Evolutionary conservation across 2,113 vertebrate genomes (phyloP), one percentile per base, ranked within the genome.

Genomic region (Zingel zingel): DNA sequence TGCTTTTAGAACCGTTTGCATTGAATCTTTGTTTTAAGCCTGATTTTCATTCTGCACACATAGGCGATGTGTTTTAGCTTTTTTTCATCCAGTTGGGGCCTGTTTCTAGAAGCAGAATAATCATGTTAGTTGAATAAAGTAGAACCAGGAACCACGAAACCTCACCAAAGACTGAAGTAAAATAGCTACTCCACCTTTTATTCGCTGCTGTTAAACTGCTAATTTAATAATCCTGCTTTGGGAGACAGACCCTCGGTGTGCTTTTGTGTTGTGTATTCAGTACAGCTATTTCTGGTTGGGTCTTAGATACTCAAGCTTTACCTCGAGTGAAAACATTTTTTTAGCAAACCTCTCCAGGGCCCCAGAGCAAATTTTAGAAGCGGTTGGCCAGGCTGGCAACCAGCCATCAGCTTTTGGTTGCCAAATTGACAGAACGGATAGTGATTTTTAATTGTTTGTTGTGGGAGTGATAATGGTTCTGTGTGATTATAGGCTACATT

Each of bases 361-460:
- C 65, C 13, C 58, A 62, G 61, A 81, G 57, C 39, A 64, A 6
- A 77, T 84, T 79, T 86, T 71, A 36, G 67, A 84, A 70, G 79
- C 7, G 23, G 43, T 77, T 88, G 81, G 77, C 83, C 59, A 87
- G 69, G 11, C 73, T 89, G 86, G 85, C 88, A 76, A 76, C 51
- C 25, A 50, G 76, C 78, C 89, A 70, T 74, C 56, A 65, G 54
- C 23, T 71, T 84, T 53, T 48, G 12, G 25, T 77, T 77, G 91
- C 86, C 88, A 90, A 71, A 83, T 62, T 15, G 3, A 85, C 84
- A 84, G 68, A 81, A 70, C 56, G 69, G 71, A 81, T 63, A 45
- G n/a, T 76, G 76, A 79, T 21, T 81, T 82, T 89, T 88, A 73
- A 83, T 64, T 79, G 43, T 84, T 87, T 83, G 68, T 84, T 68